A percentile compares a stretch with the other conserved stretches of the same genome.
Conservation (phyloP, 2,113 vertebrate genomes). For the Oxygymnocypris stewartii region DNA sequence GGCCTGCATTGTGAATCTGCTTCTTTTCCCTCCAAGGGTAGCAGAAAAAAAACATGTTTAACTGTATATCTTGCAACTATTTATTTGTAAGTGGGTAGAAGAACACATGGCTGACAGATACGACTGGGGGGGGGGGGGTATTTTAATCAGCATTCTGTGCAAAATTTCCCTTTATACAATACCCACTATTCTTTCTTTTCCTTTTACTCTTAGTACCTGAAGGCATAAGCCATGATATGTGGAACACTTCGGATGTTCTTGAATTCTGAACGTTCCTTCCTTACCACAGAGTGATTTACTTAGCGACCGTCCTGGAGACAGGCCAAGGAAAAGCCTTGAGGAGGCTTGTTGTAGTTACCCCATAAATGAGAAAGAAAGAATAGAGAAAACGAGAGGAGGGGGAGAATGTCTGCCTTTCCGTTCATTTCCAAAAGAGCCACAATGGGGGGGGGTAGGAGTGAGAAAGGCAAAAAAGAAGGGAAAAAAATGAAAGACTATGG, state of each 20-base stretch:
- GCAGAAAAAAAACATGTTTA: constrained; percentile 44
- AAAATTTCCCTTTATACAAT: constrained; percentile 49
- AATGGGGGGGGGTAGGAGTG: constrained; percentile 54
- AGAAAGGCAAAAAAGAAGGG: constrained; percentile 19
- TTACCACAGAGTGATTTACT: constrained; percentile 73
- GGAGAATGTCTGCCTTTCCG: constrained; percentile 64
- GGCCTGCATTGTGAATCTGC: constrained; percentile 37
- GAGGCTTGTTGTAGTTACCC: constrained; percentile 61
- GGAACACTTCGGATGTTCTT: constrained; percentile 66
- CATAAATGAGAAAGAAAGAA: constrained; percentile 45
- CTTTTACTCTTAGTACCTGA: constrained; percentile 27
- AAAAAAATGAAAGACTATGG: constrained; percentile 53
- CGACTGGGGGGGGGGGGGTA: neutral
- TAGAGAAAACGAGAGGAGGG: constrained; percentile 40
- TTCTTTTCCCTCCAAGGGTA: constrained; percentile 10
- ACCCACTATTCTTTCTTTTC: constrained; percentile 12
- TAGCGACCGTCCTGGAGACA: constrained; percentile 73
- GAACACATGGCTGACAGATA: constrained; percentile 70
- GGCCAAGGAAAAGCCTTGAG: constrained; percentile 67
- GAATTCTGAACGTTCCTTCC: constrained; percentile 71
- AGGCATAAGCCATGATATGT: constrained; percentile 31
- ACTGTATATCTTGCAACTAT: constrained; percentile 44
- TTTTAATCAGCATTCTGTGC: constrained; percentile 44
- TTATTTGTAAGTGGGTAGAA: constrained; percentile 57
- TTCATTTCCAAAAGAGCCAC: constrained; percentile 64